Evolutionary conservation across 2,888 invertebrate genomes (phyloP).

Genomic region (Athrips mouffetella): DNA sequence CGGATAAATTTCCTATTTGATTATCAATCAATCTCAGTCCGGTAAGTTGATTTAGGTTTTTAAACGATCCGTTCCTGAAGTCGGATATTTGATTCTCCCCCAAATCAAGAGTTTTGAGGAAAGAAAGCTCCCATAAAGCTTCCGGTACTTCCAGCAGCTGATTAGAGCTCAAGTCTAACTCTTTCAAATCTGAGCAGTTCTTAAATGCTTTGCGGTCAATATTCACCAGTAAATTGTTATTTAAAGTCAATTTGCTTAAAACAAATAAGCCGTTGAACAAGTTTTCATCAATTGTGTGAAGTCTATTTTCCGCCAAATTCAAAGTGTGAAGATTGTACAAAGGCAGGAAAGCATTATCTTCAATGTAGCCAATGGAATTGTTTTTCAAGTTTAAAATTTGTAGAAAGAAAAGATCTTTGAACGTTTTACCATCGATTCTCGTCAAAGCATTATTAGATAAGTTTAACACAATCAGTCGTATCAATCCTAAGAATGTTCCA

Average conservation of each 20-base stretch:
- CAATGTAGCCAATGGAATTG: constrained; percentile 92
- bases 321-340: constrained; percentile 93
- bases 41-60: constrained; percentile 90
- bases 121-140: constrained; percentile 87
- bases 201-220: constrained; percentile 90
- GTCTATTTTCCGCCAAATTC: constrained; percentile 91
- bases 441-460: constrained; percentile 91
- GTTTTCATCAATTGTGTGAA: constrained; percentile 88
- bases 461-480: constrained; percentile 90
- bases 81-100: constrained; percentile 93
- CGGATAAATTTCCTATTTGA: constrained; percentile 89
- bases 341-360: constrained; percentile 91
- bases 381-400: constrained; percentile 91
- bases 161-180: constrained; percentile 92
- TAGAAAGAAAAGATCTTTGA: constrained; percentile 91
- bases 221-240: constrained; percentile 89
- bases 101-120: constrained; percentile 92
- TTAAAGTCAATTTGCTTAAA: constrained; percentile 89
- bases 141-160: constrained; percentile 89
- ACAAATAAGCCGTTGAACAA: constrained; percentile 91
- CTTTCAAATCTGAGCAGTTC: constrained; percentile 92
- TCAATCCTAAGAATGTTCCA: constrained; percentile 90
- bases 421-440: constrained; percentile 88
- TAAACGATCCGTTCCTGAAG: constrained; percentile 90
- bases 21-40: constrained; percentile 94